phyloP scores from a whole-genome alignment of 2,888 invertebrate genomes.

The Leptodirus hochenwartii region DNA sequence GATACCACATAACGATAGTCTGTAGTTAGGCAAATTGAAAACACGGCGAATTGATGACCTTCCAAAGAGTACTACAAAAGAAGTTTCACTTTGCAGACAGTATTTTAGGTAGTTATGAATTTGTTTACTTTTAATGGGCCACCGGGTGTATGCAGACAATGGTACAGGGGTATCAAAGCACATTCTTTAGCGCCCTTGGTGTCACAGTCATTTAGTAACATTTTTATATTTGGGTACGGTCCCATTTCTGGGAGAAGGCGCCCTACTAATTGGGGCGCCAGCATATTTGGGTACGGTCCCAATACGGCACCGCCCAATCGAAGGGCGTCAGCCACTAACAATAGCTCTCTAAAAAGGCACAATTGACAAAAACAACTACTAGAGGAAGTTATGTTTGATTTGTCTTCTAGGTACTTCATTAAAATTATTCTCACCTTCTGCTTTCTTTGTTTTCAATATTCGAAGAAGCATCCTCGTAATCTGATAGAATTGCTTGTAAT shows the following conservation, averaged over 20 bases:
- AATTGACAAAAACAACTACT: slow-evolving; percentile 3
- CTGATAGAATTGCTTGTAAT: slow-evolving; percentile 81
- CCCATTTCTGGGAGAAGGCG: slow-evolving; percentile 83
- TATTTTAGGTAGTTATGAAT: not conserved
- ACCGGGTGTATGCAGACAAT: slow-evolving; percentile 96
- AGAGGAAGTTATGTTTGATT: slow-evolving; percentile 1
- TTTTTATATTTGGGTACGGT: slow-evolving; percentile 62
- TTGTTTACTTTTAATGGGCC: slow-evolving; percentile 84
- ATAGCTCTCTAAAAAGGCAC: slow-evolving; percentile 48
- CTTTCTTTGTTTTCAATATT: slow-evolving; percentile 71
- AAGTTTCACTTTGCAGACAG: too few relatives aligned
- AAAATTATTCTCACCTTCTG: slow-evolving; percentile 37
- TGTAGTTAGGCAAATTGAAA: slow-evolving; percentile 75
- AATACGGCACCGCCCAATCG: slow-evolving; percentile 88
- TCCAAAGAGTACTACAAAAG: slow-evolving; percentile 74
- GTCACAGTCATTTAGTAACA: slow-evolving; percentile 81
- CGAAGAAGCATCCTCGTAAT: slow-evolving; percentile 82
- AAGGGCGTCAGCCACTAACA: slow-evolving; percentile 84
- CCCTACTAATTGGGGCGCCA: slow-evolving; percentile 86
- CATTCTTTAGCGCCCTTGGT: slow-evolving; percentile 75
- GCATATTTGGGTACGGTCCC: slow-evolving; percentile 83
- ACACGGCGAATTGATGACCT: slow-evolving; percentile 95
- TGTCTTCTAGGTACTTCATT: not conserved
- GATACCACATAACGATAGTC: slow-evolving; percentile 88
- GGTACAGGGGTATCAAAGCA: slow-evolving; percentile 80